These are phyloP conservation scores for Thamnophis elegans DNA, from an alignment of 2,797 vertebrate genomes.

Conservation along the genomic window DNA sequence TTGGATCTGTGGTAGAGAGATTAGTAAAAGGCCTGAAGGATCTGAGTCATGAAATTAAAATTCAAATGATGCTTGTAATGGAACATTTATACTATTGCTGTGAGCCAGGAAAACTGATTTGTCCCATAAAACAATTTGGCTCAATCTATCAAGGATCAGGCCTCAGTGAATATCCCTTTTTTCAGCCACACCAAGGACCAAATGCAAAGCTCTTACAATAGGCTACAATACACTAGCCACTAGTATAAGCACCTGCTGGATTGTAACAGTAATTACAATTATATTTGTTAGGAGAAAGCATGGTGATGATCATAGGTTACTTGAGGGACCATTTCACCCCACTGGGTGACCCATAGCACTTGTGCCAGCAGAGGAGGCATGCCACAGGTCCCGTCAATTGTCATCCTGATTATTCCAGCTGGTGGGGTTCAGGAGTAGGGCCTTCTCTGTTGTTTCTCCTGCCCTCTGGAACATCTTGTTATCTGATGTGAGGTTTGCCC, in stretches of 20 bases:
- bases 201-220: background rate
- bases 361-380: background rate
- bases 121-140: background rate
- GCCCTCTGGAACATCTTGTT: background rate
- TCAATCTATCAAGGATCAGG: background rate
- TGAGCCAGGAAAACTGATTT: background rate
- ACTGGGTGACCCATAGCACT: background rate
- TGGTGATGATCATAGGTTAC: background rate
- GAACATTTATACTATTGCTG: background rate
- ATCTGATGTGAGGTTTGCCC: background rate
- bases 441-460: background rate
- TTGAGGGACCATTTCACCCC: background rate
- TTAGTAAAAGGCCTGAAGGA: slow-evolving; percentile 4
- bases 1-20: slow-evolving; percentile 23
- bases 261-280: background rate
- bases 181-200: background rate
- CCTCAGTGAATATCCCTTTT: background rate
- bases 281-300: background rate
- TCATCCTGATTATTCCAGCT: background rate
- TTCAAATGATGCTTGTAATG: slow-evolving; percentile 5
- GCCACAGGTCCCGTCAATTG: background rate
- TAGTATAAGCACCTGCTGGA: background rate
- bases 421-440: background rate
- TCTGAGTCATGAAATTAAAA: slow-evolving; percentile 24
- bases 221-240: background rate